A percentile compares a stretch with the other conserved stretches of the same genome.
These are phyloP conservation scores for Xylocopa sonorina DNA, from an alignment of 1,140 invertebrate species.

Conservation along the genomic window DNA sequence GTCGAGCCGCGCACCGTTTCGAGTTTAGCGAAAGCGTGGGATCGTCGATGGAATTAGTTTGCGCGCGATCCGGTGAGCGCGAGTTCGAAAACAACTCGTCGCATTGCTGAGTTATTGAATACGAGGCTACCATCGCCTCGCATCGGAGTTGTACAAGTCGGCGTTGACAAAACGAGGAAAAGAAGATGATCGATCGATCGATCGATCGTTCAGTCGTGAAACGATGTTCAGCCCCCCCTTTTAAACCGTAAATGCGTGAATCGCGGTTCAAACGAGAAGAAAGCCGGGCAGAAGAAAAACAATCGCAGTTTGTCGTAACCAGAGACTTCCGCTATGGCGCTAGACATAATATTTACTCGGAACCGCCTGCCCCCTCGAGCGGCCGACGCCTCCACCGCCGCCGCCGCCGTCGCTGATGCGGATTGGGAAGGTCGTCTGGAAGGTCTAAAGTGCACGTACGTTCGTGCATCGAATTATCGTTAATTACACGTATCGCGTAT, in stretches of 20 bases:
- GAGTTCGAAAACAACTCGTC: no score
- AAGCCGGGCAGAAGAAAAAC: constrained; percentile 39
- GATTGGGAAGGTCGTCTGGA: constrained; percentile 57
- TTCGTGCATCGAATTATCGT: neutral
- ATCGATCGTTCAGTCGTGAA: neutral
- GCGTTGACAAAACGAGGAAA: neutral
- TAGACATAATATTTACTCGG: constrained; percentile 69
- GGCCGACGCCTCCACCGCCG: constrained; percentile 5
- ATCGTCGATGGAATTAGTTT: neutral
- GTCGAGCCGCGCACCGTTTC: neutral
- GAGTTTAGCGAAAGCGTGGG: constrained; percentile 1
- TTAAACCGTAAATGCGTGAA: neutral
- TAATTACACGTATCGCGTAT: neutral
- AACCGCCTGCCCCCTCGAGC: constrained; percentile 37
- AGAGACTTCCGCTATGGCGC: constrained; percentile 50
- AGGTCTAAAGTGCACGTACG: constrained; percentile 42
- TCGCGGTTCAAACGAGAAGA: constrained; percentile 26
- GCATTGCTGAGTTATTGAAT: no score
- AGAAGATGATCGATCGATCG: neutral
- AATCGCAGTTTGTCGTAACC: constrained; percentile 53
- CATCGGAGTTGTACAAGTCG: no score
- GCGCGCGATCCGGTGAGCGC: no score
- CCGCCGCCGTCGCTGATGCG: constrained; percentile 46
- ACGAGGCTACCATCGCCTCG: no score
- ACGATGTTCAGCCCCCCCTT: no score